Base-by-base conservation (phyloP, 1,140 invertebrate genomes). In the Dysdera silvatica region DNA sequence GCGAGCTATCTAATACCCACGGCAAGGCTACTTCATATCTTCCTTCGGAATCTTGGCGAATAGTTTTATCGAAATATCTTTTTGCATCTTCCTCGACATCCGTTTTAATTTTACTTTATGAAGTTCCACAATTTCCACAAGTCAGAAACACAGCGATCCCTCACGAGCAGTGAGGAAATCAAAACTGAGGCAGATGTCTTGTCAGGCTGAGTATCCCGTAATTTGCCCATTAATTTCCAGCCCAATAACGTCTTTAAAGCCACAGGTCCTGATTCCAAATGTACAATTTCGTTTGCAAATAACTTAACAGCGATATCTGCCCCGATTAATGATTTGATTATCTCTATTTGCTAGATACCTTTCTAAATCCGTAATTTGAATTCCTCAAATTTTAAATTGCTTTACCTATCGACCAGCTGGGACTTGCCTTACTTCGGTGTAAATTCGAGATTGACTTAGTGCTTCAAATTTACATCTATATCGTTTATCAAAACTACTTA, bases 391-490 rank as follows among this genome's bases (percentile, higher is more conserved):
- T 24, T 33, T n/a, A n/a, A 53, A 20, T 20, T 53, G 29, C 4
- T 53, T 33, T 6, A 53, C 7, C 31, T 32, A 53, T 5, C 7
- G 31, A 24, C 51, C 31, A 24, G 8, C 24, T 7, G 48, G 48
- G 18, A 49, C 29, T 29, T 18, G 14, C 5, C 35, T 35, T 12
- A 53, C 35, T 14, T 32, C 51, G 20, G 51, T 33, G 24, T 32
- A 53, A 18, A 53, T 53, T 4, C 31, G 18, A 16, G 32, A 33
- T 33, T 53, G 28, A 33, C 28, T 20, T n/a, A 53, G 16, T 16
- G 23, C 51, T 33, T 53, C 51, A 31, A 53, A 53, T 33, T 33
- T 53, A 35, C 51, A 53, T 12, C 18, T 53, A 33, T 53, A 53
- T 33, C 18, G 18, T 4, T 24, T 53, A 33, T 53, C 51, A 53